Base-by-base conservation (phyloP, 2,888 invertebrate genomes). In the Drosophila pegasa region DNA sequence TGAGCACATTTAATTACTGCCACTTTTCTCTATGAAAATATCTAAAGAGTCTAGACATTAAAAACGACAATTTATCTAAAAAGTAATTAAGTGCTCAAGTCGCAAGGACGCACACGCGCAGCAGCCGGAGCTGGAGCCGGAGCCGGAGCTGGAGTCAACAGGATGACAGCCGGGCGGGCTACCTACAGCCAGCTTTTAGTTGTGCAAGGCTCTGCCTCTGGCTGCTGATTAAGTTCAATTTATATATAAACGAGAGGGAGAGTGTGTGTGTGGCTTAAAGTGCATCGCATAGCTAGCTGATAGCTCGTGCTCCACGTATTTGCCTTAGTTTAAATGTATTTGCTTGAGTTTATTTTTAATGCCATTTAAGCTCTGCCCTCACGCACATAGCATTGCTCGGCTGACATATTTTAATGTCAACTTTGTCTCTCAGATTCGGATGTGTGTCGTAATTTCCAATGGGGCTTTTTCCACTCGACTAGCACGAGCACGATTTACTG, bases 61-160 rank as follows among this genome's bases (percentile, higher is more conserved):
- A 80, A 88, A 87, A 84, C 80, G 84, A 87, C 89, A 87, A 88
- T 88, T 86, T 86, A 88, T 86, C 87, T 87, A 85, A 79, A 87
- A 88, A 84, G 89, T 88, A 86, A 86, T 86, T 86, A 86, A 86
- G 87, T 77, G 87, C 85, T 86, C 80, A 87, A 84, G 76, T 80
- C 70, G 60, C 72, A 63, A 71, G 71, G 57, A 71, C 43, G 60
- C 38, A 66, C 8, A 59, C 62, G 63, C 31, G 20, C 45, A 56
- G 29, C 41, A 35, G 14, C 16, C 14, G n/a, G 9, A 35, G 14
- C 43, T n/a, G n/a, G n/a, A 35, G 14, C 16, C 14, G n/a, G 9
- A 35, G 14, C 43, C n/a, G n/a, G n/a, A 60, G 33, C 48, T 35
- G 16, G 8, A 29, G 20, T n/a, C 14, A 38, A 16, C 52, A 64